phyloP scores from a whole-genome alignment of 2,113 vertebrate species.

The Saccopteryx bilineata region DNA sequence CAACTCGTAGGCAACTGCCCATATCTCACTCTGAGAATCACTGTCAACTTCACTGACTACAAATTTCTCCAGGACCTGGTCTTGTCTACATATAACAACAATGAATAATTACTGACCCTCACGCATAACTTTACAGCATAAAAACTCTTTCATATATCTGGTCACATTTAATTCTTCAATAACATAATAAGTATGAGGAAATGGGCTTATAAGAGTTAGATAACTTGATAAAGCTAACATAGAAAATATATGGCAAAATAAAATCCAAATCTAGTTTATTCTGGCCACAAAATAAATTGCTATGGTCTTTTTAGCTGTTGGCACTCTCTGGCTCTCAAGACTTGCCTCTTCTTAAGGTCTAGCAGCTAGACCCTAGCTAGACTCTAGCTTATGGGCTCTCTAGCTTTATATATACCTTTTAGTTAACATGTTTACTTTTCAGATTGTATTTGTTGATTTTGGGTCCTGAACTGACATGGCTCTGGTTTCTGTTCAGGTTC shows the following conservation, averaged over 20 bases:
- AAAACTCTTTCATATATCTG: neutral
- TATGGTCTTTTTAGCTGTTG: neutral
- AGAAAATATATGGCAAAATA: neutral
- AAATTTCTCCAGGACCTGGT: neutral
- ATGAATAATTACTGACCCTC: neutral
- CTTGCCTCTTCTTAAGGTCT: neutral
- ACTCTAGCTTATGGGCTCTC: neutral
- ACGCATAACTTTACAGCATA: neutral
- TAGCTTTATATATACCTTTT: slow-evolving; percentile 2
- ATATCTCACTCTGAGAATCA: slow-evolving; percentile 36
- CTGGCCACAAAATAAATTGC: neutral
- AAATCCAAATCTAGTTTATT: neutral
- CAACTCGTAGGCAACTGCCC: neutral
- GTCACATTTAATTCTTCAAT: neutral
- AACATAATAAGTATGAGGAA: neutral
- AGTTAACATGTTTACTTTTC: slow-evolving; percentile 37
- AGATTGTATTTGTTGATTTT: slow-evolving; percentile 10
- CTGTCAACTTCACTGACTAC: neutral
- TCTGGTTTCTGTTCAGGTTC: neutral
- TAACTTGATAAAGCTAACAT: slow-evolving; percentile 18
- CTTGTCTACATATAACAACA: neutral
- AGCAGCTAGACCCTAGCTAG: too few species aligned
- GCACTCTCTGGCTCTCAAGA: neutral
- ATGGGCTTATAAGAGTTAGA: neutral
- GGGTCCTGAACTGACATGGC: neutral